Percentiles rank a stretch among this genome's conserved stretches.
Conservation (phyloP, 2,888 invertebrate genomes). For the Dryocosmus kuriphilus region DNA sequence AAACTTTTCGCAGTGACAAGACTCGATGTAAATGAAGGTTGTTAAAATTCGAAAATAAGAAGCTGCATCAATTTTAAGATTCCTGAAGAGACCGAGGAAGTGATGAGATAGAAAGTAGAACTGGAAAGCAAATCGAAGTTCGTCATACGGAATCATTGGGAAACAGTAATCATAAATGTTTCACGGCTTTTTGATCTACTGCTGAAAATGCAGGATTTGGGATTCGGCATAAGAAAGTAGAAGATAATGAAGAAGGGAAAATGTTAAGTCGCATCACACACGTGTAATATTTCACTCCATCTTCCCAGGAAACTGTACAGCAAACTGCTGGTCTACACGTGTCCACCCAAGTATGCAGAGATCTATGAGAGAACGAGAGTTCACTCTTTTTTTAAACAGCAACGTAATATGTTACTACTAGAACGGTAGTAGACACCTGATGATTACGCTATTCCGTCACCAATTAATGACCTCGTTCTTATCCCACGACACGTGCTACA, state of each 20-base stretch:
- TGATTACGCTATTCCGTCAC: slow-evolving; percentile 26
- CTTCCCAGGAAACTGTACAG: slow-evolving; percentile 10
- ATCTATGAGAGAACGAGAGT: slow-evolving; percentile 13
- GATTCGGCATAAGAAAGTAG: slow-evolving; percentile 2
- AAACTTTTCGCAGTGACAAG: neutral
- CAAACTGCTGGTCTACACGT: slow-evolving; percentile 25
- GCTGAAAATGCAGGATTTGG: neutral
- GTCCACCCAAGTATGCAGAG: slow-evolving; percentile 3
- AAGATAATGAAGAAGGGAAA: neutral
- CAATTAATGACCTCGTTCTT: slow-evolving; percentile 26
- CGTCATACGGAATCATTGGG: neutral
- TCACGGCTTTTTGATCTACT: neutral
- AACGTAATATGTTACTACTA: neutral
- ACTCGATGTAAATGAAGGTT: neutral
- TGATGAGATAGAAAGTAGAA: slow-evolving; percentile 8
- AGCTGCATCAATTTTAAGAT: neutral
- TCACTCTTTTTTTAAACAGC: neutral
- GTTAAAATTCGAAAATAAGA: neutral
- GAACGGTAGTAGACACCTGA: slow-evolving; percentile 22
- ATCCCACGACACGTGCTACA: slow-evolving; percentile 20
- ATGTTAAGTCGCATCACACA: neutral
- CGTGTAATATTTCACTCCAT: slow-evolving; percentile 11
- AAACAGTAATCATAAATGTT: slow-evolving; percentile 14
- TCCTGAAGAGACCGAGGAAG: neutral
- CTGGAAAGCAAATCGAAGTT: slow-evolving; percentile 4